These are phyloP conservation scores for Castor canadensis DNA, from an alignment of 2,113 vertebrate genomes.

Conservation along the genomic window DNA sequence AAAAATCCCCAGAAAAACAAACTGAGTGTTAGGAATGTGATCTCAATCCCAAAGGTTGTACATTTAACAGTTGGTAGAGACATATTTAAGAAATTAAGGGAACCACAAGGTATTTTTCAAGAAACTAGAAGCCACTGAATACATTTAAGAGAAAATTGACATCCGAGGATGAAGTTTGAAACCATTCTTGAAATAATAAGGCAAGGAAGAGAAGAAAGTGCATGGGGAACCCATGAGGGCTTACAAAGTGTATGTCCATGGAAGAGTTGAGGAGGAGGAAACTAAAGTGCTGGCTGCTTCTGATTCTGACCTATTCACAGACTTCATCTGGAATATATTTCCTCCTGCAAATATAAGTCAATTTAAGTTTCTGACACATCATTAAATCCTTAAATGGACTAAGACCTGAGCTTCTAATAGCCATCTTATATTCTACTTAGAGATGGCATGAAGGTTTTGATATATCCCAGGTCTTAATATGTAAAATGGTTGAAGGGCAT, in stretches of 20 bases:
- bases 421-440: conserved; percentile 68
- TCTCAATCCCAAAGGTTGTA: accelerated
- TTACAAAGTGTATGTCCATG: accelerated
- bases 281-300: not conserved
- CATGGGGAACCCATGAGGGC: accelerated
- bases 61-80: not conserved
- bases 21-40: not conserved
- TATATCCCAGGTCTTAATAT: conserved; percentile 46
- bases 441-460: conserved; percentile 38
- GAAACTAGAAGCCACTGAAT: not conserved
- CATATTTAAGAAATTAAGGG: not conserved
- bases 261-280: not conserved
- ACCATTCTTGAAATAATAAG: too few relatives aligned
- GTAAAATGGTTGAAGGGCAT: conserved; percentile 61
- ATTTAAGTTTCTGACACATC: conserved; percentile 66
- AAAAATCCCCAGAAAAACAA: not conserved
- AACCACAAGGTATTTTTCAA: not conserved
- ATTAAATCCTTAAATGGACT: conserved; percentile 73
- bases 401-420: conserved; percentile 66
- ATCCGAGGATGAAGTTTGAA: too few relatives aligned
- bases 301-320: not conserved
- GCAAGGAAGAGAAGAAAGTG: not conserved
- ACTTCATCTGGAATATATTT: conserved; percentile 13
- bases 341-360: conserved; percentile 44
- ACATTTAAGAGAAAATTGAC: not conserved